Evolutionary conservation across 2,113 vertebrate species (phyloP).

Genomic region (Muscicapa adusta): DNA sequence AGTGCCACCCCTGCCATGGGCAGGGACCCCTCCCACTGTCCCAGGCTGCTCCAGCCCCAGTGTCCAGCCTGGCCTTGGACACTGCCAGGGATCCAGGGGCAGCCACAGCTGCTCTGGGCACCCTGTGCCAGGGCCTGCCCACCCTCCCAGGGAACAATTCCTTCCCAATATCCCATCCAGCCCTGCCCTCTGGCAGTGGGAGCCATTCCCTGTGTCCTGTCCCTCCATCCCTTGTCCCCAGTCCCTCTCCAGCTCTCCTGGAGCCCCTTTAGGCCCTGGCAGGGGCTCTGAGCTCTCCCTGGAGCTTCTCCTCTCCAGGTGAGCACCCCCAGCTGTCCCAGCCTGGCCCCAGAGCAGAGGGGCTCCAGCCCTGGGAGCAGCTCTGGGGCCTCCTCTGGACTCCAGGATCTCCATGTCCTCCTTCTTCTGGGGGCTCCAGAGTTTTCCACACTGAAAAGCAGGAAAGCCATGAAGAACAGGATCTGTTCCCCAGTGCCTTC

Average conservation of each 20-base stretch:
- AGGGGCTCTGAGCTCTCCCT: neutral
- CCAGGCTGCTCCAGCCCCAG: neutral
- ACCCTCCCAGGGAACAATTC: too few species aligned
- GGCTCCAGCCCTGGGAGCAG: too few species aligned
- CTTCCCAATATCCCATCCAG: neutral
- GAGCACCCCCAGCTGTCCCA: neutral
- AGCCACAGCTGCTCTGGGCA: neutral
- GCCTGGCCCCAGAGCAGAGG: neutral
- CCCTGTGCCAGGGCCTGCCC: neutral
- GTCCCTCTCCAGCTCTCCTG: neutral
- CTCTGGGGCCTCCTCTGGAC: neutral
- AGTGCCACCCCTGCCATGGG: fast-evolving
- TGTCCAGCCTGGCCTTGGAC: neutral
- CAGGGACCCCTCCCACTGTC: neutral
- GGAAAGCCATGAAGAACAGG: neutral
- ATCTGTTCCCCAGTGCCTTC: neutral
- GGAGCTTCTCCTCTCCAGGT: neutral
- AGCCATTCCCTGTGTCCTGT: neutral
- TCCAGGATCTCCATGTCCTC: neutral
- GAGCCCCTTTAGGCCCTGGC: fast-evolving
- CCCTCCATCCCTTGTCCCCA: neutral
- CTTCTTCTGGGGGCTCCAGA: neutral
- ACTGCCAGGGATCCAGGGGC: neutral
- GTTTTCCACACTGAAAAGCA: neutral
- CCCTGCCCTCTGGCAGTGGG: too few species aligned